Conservation (phyloP, 2,888 invertebrate species). For the Aporophyla lueneburgensis region DNA sequence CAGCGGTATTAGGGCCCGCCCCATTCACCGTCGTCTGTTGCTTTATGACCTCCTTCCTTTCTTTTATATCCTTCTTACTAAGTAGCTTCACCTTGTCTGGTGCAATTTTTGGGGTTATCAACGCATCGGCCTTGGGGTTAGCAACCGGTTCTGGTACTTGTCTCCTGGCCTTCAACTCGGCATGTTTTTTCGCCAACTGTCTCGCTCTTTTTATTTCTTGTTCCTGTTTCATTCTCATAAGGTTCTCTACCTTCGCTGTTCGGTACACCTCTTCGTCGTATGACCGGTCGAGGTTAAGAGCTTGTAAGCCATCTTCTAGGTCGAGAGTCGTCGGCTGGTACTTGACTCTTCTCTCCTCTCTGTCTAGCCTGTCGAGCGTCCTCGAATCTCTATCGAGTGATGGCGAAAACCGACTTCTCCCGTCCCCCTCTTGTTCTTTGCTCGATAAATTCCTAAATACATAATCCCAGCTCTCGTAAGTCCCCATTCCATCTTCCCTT, state of each 20-base stretch:
- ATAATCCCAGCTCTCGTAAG: constrained; percentile 95
- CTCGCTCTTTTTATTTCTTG: constrained; percentile 83
- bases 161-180: constrained; percentile 78
- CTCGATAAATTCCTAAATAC: constrained; percentile 94
- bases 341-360: constrained; percentile 85
- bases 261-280: constrained; percentile 85
- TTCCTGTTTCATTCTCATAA: constrained; percentile 85
- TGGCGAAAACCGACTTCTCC: constrained; percentile 92
- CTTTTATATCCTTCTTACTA: constrained; percentile 85
- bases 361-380: constrained; percentile 85
- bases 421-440: constrained; percentile 93
- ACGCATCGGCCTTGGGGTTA: constrained; percentile 83
- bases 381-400: constrained; percentile 86
- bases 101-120: constrained; percentile 81
- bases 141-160: constrained; percentile 82
- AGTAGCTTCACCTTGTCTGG: constrained; percentile 85
- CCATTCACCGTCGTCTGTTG: constrained; percentile 84
- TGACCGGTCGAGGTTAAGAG: constrained; percentile 87
- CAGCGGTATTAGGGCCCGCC: constrained; percentile 71
- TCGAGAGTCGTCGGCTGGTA: constrained; percentile 89
- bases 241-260: constrained; percentile 89
- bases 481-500: constrained; percentile 92
- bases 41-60: constrained; percentile 83
- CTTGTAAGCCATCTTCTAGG: constrained; percentile 90
- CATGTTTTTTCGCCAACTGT: constrained; percentile 79